A percentile compares a stretch with the other conserved stretches of the same genome.
Conservation (phyloP, 2,888 invertebrate species). For the Holacanthella duospinosa region DNA sequence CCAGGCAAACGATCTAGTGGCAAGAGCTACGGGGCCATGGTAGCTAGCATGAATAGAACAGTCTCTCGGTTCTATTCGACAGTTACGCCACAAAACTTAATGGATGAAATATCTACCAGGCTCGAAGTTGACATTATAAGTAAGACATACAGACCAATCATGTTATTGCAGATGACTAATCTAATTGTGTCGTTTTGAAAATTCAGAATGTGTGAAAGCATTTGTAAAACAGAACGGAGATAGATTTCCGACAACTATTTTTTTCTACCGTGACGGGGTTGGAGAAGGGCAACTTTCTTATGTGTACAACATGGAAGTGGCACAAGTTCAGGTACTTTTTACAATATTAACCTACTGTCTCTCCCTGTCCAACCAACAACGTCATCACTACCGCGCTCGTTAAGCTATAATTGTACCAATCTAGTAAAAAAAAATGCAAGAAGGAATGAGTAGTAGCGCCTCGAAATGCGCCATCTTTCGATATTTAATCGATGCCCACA, state of each 20-base stretch:
- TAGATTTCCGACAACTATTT: constrained; percentile 54
- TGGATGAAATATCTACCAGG: not conserved
- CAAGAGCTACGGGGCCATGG: constrained; percentile 56
- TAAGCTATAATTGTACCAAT: too few relatives aligned
- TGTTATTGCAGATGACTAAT: constrained; percentile 47
- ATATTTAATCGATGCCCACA: too few relatives aligned
- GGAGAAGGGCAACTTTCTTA: constrained; percentile 79
- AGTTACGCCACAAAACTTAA: constrained; percentile 53
- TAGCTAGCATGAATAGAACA: constrained; percentile 53
- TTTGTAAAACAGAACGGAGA: constrained; percentile 41
- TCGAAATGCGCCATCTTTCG: too few relatives aligned
- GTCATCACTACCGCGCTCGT: too few relatives aligned
- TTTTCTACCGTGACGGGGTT: constrained; percentile 84
- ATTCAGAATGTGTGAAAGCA: not conserved
- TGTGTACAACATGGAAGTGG: constrained; percentile 65
- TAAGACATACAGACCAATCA: not conserved
- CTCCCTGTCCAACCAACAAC: too few relatives aligned
- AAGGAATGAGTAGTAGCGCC: too few relatives aligned
- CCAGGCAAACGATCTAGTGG: constrained; percentile 54
- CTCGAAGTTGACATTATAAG: not conserved
- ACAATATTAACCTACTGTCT: too few relatives aligned
- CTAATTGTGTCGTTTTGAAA: constrained; percentile 19
- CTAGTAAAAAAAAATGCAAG: too few relatives aligned
- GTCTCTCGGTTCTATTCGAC: constrained; percentile 61
- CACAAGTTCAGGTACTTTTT: constrained; percentile 41